Conservation (phyloP, 2,797 vertebrate genomes). For the Danio kyathit region DNA sequence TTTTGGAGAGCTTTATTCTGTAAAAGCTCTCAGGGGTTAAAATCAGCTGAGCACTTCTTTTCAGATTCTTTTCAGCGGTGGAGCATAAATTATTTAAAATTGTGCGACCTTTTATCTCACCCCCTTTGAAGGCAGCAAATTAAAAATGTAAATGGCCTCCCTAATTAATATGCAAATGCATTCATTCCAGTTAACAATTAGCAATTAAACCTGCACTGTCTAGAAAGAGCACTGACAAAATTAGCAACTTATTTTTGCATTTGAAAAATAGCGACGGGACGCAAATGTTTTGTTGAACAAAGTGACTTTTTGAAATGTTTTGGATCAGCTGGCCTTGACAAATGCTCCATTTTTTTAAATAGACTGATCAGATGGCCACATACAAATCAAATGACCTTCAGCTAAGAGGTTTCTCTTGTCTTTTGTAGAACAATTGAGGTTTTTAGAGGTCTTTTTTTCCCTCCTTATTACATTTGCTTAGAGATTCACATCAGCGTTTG, state of each 20-base stretch:
- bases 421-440: slow-evolving; percentile 64
- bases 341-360: slow-evolving; percentile 63
- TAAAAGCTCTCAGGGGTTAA: slow-evolving; percentile 83
- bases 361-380: slow-evolving; percentile 72
- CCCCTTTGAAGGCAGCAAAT: slow-evolving; percentile 99
- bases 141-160: slow-evolving; percentile 99
- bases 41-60: slow-evolving; percentile 92
- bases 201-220: slow-evolving; percentile 99
- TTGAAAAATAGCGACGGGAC: slow-evolving; percentile 96
- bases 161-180: slow-evolving; percentile 99
- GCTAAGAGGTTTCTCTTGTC: slow-evolving; percentile 50
- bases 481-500: background rate
- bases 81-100: slow-evolving; percentile 99
- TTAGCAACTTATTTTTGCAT: slow-evolving; percentile 99
- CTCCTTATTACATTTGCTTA: slow-evolving; percentile 71
- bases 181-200: slow-evolving; percentile 99
- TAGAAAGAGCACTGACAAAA: slow-evolving; percentile 99
- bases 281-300: slow-evolving; percentile 97
- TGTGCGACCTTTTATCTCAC: slow-evolving; percentile 99
- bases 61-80: slow-evolving; percentile 98
- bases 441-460: slow-evolving; percentile 67
- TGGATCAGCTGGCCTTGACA: slow-evolving; percentile 78
- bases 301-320: slow-evolving; percentile 94
- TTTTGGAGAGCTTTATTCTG: slow-evolving; percentile 64
- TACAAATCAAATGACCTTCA: slow-evolving; percentile 70